Conservation (phyloP, 2,797 vertebrate species). For the Aselliscus stoliczkanus region DNA sequence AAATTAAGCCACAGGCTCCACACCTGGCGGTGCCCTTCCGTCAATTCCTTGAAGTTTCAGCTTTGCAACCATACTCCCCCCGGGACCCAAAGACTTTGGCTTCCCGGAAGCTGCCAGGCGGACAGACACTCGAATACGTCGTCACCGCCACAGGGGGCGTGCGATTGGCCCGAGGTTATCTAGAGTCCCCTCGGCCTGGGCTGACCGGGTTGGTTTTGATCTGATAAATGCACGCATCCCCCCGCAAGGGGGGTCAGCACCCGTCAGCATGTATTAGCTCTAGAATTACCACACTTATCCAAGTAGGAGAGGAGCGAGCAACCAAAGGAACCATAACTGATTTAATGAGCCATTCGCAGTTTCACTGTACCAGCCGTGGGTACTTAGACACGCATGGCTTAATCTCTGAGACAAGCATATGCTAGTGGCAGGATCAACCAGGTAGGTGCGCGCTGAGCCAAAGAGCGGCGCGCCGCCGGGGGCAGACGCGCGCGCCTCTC, state of each 20-base stretch:
- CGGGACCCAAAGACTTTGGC: too few species aligned
- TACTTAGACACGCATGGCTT: constrained; percentile 26
- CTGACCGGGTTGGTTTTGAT: not conserved
- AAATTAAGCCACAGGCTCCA: too few species aligned
- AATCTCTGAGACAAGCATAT: constrained; percentile 18
- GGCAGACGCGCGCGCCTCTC: not conserved
- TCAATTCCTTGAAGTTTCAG: too few species aligned
- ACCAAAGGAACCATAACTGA: constrained; percentile 39
- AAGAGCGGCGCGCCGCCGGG: too few species aligned
- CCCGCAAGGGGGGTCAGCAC: not conserved
- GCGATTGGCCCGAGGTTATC: not conserved
- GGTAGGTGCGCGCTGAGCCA: not conserved
- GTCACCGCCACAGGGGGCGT: not conserved
- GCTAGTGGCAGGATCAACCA: constrained; percentile 1
- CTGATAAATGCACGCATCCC: constrained; percentile 23
- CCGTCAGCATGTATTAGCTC: not conserved
- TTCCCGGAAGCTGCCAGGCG: too few species aligned
- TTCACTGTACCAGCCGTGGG: not conserved
- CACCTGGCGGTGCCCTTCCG: too few species aligned
- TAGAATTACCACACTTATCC: constrained; percentile 1
- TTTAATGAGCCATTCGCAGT: constrained; percentile 44
- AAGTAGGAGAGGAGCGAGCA: not conserved
- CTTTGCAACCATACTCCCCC: too few species aligned
- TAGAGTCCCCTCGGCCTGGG: not conserved
- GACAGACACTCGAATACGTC: constrained; percentile 58